Percentiles rank a stretch among this genome's conserved stretches.
Evolutionary conservation across 2,797 vertebrate genomes (phyloP).

Genomic region (Mormyrus proboscirostris): DNA sequence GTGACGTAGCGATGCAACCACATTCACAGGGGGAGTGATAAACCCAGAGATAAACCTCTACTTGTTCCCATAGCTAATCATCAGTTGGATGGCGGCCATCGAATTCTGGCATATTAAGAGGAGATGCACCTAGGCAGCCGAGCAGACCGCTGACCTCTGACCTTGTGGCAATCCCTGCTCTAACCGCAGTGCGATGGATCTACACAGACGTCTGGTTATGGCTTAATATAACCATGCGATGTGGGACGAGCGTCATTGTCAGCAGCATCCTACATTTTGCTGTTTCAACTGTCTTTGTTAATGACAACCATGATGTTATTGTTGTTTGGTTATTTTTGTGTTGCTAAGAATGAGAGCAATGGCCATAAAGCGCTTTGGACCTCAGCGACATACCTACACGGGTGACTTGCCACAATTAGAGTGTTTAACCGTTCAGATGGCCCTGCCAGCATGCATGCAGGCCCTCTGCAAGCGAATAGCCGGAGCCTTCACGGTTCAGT

Average conservation of each 20-base stretch:
- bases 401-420: background rate
- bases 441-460: background rate
- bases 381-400: background rate
- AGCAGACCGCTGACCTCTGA: slow-evolving; percentile 51
- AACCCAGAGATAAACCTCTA: background rate
- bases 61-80: slow-evolving; percentile 39
- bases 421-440: background rate
- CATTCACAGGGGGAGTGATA: background rate
- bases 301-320: background rate
- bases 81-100: slow-evolving; percentile 34
- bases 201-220: slow-evolving; percentile 13
- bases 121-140: background rate
- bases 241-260: too few species aligned
- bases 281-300: background rate
- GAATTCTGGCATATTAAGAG: slow-evolving; percentile 42
- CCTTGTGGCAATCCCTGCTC: slow-evolving; percentile 18
- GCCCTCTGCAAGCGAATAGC: background rate
- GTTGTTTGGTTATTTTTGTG: background rate
- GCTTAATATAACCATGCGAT: slow-evolving; percentile 33
- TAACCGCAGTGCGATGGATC: slow-evolving; percentile 38
- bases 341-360: background rate
- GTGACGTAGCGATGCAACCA: background rate
- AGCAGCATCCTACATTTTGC: background rate
- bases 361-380: background rate
- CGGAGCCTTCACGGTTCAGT: background rate